Base-by-base conservation (phyloP, 2,113 vertebrate genomes). In the Formicarius rufipectus region DNA sequence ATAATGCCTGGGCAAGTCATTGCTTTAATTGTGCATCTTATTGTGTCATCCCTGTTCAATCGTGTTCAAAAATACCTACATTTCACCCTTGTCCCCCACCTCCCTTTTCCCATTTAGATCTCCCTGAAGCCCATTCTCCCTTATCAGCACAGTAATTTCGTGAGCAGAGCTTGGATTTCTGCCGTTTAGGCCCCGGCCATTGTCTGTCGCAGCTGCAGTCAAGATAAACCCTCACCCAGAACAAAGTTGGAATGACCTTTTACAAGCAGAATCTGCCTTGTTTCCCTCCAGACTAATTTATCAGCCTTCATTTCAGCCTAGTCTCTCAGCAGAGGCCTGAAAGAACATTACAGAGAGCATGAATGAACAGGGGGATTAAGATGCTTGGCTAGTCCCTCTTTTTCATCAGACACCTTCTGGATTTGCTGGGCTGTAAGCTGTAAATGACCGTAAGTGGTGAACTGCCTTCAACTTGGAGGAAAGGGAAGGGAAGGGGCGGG, bases 191-290 rank as follows among this genome's bases (percentile, higher is more conserved):
- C 98, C 98, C 96, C 97, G 95, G 98, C 98, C 98, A 99, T 99
- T 99, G 99, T 99, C 98, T 97, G 95, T 98, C 98, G 94, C 98
- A 96, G 98, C 98, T 98, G 99, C 98, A 97, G 99, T 98, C 96
- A 98, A 99, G 99, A 99, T 99, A 99, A 99, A 99, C 98, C 99
- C 98, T 99, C 98, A 98, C 98, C 99, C 98, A 98, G 99, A 99
- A 99, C 99, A 99, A 99, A 99, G 99, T 99, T 98, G 94, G 96
- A 94, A 97, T 99, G 99, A 99, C 99, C 99, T 99, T 98, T 98
- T 98, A 99, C 98, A 99, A 98, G 99, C 98, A 98, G 98, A 98
- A 98, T 98, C 98, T 97, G 98, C 96, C 98, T 98, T 98, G 97
- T 98, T 98, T 98, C 98, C 98, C 97, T 98, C 97, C 95, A 96